Base-by-base conservation (phyloP, 1,140 invertebrate genomes). In the Tetragnatha versicolor region DNA sequence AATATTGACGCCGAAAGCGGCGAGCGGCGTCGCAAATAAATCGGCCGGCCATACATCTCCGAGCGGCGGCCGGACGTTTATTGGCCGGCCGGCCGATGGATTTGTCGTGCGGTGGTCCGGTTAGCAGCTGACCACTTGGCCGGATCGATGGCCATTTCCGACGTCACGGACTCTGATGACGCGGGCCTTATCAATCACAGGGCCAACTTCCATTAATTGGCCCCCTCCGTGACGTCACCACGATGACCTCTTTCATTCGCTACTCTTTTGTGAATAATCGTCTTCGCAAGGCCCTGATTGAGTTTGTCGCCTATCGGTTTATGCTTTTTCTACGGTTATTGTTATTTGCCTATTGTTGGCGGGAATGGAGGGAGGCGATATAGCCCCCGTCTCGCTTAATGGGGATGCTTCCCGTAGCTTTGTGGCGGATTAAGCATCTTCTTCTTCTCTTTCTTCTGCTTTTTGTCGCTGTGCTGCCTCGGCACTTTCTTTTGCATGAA, bases 161-260 rank as follows among this genome's bases (percentile, higher is more conserved):
- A 77, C 73, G 73, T 76, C 73, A 76, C 73, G 73, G 73, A 66
- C 60, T 65, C 55, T 66, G 73, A 77, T 77, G 73, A 66, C 73
- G 73, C 66, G 31, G 73, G 60, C 73, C 60, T 77, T 76, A 76
- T 77, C 73, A 77, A 77, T 77, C 73, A 66, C 73, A 29, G n/a
- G 73, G 73, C 73, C 73, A 53, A 77, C 31, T 65, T 77, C 73
- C 73, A 77, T 77, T 77, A 77, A 77, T 77, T 76, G 73, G 73
- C 73, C 73, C 73, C 60, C 55, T n/a, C n/a, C 55, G 60, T 76
- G 73, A 76, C 73, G 73, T 76, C 73, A 76, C 73, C 73, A 61
- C 31, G 73, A 77, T 77, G 73, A 77, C 73, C 73, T 77, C 60
- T 76, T 77, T 77, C 73, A 55, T 65, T 77, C 31, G 60, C 60